These are phyloP conservation scores for Eurystomus gularis DNA, from an alignment of 2,113 vertebrate species.

Conservation along the genomic window DNA sequence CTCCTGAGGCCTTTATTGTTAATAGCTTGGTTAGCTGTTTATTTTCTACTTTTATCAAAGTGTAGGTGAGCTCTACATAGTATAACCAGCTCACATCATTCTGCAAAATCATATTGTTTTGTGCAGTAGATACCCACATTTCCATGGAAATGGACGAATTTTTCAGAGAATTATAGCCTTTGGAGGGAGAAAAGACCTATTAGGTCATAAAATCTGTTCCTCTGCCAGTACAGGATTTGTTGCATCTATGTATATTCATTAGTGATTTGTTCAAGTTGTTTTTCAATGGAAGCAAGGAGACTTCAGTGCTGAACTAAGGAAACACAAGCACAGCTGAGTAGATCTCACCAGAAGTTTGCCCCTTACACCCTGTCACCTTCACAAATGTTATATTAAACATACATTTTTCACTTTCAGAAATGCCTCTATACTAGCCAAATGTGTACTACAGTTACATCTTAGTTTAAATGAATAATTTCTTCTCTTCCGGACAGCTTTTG, in stretches of 20 bases:
- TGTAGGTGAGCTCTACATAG: not conserved
- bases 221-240: conserved; percentile 57
- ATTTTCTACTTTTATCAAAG: not conserved
- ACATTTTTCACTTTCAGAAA: not conserved
- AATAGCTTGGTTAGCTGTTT: not conserved
- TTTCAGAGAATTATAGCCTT: conserved; percentile 8
- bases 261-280: conserved; percentile 42
- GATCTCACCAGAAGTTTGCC: not conserved
- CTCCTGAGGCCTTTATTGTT: not conserved
- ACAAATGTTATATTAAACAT: not conserved
- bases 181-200: conserved; percentile 44
- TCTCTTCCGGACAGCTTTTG: not conserved
- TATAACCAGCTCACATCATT: not conserved
- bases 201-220: conserved; percentile 58
- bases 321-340: not conserved
- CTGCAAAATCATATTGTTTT: not conserved
- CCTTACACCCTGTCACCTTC: not conserved
- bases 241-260: conserved; percentile 58
- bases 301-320: not conserved
- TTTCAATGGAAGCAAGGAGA: conserved; percentile 16
- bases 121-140: not conserved
- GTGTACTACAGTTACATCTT: not conserved
- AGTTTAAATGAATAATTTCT: not conserved
- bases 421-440: not conserved
- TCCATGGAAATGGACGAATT: not conserved